These are phyloP conservation scores for Aphodius granarius DNA, from an alignment of 2,888 invertebrate genomes.

Conservation along the genomic window DNA sequence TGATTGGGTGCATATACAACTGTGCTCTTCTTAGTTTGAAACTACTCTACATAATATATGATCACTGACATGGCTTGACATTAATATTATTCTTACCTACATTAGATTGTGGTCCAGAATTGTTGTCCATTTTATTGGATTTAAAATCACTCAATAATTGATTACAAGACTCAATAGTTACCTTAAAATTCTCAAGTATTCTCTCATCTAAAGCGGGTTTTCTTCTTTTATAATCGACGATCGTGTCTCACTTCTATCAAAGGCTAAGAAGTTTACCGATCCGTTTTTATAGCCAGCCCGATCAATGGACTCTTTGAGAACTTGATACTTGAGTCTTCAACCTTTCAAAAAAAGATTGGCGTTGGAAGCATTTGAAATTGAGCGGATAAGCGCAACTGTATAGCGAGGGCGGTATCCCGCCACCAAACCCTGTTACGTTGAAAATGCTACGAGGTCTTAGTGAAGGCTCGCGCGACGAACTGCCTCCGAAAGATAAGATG, in stretches of 20 bases:
- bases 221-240: neutral
- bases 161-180: too few relatives aligned
- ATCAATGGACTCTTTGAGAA: neutral
- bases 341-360: neutral
- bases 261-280: neutral
- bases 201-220: neutral
- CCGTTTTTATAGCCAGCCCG: neutral
- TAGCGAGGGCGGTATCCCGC: neutral
- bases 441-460: neutral
- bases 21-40: too few relatives aligned
- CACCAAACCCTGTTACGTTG: neutral
- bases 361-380: neutral
- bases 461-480: neutral
- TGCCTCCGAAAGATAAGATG: conserved; percentile 15
- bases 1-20: too few relatives aligned
- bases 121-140: too few relatives aligned
- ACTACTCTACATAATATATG: too few relatives aligned
- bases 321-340: neutral
- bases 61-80: too few relatives aligned
- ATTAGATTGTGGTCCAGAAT: too few relatives aligned
- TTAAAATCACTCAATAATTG: too few relatives aligned
- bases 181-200: too few relatives aligned
- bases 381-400: neutral
- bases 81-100: too few relatives aligned
- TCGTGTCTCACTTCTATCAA: neutral